These are phyloP conservation scores for Botia kubotai DNA, from an alignment of 2,797 vertebrate genomes.

Conservation along the genomic window DNA sequence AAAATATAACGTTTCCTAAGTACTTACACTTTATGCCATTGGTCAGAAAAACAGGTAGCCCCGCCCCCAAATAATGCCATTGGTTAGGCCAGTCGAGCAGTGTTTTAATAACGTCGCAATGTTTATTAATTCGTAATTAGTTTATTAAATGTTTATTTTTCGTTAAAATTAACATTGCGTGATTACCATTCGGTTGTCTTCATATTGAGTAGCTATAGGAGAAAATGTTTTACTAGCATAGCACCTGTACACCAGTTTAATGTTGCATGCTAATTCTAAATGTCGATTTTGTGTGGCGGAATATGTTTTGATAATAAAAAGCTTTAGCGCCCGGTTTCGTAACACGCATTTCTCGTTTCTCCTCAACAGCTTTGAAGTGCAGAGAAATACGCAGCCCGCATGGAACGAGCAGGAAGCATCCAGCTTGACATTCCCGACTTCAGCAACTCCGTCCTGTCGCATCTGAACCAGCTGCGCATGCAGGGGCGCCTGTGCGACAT, in stretches of 20 bases:
- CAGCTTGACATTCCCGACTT: slow-evolving; percentile 98
- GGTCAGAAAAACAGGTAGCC: not conserved
- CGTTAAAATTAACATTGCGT: not conserved
- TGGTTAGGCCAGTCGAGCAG: not conserved
- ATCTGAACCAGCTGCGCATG: slow-evolving; percentile 95
- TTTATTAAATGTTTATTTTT: not conserved
- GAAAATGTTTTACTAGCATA: not conserved
- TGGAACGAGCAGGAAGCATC: slow-evolving; percentile 95
- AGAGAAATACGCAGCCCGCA: slow-evolving; percentile 65
- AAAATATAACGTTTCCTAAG: not conserved
- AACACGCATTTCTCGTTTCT: slow-evolving; percentile 15
- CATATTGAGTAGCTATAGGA: not conserved
- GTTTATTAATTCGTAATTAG: not conserved
- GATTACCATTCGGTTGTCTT: not conserved
- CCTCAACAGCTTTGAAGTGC: slow-evolving; percentile 37
- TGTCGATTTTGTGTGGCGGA: not conserved
- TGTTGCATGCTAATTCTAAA: not conserved
- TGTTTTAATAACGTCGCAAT: too few species aligned
- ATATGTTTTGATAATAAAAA: not conserved
- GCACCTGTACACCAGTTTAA: not conserved
- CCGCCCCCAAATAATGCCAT: not conserved
- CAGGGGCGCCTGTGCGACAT: slow-evolving; percentile 97
- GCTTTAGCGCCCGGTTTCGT: not conserved
- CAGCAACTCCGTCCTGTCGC: slow-evolving; percentile 95
- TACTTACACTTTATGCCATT: not conserved